Conservation (phyloP, 2,797 vertebrate species). For the Poeciliopsis infans region DNA sequence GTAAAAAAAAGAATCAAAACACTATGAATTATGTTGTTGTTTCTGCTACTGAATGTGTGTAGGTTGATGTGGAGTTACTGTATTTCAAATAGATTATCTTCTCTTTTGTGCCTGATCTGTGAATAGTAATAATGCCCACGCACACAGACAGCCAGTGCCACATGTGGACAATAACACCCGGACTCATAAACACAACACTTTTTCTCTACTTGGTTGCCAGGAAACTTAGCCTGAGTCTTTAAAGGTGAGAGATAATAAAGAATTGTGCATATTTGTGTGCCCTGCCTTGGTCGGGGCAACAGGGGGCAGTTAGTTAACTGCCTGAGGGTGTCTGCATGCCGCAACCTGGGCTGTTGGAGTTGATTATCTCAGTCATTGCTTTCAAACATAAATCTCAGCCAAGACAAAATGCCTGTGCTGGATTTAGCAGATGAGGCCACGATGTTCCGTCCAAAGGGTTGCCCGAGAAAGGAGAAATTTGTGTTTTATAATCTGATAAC, state of each 20-base stretch:
- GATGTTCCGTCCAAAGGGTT: slow-evolving; percentile 30
- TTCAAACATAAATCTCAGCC: slow-evolving; percentile 41
- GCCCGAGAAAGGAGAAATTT: slow-evolving; percentile 41
- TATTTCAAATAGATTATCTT: slow-evolving; percentile 61
- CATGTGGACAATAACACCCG: slow-evolving; percentile 42
- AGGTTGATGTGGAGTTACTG: slow-evolving; percentile 41
- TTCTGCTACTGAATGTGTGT: slow-evolving; percentile 21
- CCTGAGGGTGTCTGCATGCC: slow-evolving; percentile 40
- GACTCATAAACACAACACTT: slow-evolving; percentile 70
- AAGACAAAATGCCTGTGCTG: slow-evolving; percentile 37
- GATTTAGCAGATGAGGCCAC: slow-evolving; percentile 23
- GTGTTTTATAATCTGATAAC: slow-evolving; percentile 26
- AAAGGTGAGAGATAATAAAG: slow-evolving; percentile 73
- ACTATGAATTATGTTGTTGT: slow-evolving; percentile 40
- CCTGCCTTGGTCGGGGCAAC: slow-evolving; percentile 49
- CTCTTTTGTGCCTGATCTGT: slow-evolving; percentile 65
- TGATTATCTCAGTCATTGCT: slow-evolving; percentile 52
- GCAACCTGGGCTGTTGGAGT: slow-evolving; percentile 38
- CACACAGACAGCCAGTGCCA: slow-evolving; percentile 29
- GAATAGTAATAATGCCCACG: slow-evolving; percentile 59
- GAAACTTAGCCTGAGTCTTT: slow-evolving; percentile 76
- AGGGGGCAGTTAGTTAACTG: slow-evolving; percentile 64
- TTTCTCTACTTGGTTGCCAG: slow-evolving; percentile 77
- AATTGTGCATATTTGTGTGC: slow-evolving; percentile 40
- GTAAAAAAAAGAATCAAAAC: slow-evolving; percentile 26